Conservation (phyloP, 2,888 invertebrate species). For the Arrhopalites spinosus region DNA sequence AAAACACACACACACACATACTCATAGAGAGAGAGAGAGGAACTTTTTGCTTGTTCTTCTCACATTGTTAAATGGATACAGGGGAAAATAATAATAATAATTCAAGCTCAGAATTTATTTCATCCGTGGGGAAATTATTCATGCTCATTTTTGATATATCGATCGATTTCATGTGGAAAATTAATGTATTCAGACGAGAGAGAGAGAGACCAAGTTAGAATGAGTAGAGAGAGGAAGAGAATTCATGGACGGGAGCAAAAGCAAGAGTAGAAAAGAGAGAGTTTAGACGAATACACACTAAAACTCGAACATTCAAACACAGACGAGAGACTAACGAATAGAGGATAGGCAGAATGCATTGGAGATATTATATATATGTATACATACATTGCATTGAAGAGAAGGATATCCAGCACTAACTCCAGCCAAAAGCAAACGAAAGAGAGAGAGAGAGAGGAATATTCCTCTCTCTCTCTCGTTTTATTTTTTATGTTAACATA, state of each 20-base stretch:
- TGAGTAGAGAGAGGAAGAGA: slow-evolving; percentile 9
- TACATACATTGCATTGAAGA: neutral
- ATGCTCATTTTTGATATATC: slow-evolving; percentile 48
- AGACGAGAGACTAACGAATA: neutral
- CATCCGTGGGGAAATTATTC: slow-evolving; percentile 48
- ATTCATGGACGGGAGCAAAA: slow-evolving; percentile 8
- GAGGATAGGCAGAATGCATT: neutral
- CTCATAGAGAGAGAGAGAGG: no score
- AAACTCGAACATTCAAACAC: no score
- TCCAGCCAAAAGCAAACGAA: slow-evolving; percentile 8
- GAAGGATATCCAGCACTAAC: slow-evolving; percentile 5
- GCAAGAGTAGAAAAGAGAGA: neutral
- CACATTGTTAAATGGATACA: slow-evolving; percentile 8
- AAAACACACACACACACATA: neutral
- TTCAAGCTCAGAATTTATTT: slow-evolving; percentile 44
- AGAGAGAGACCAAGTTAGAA: slow-evolving; percentile 17
- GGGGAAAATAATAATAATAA: slow-evolving; percentile 38
- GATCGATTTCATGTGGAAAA: slow-evolving; percentile 45
- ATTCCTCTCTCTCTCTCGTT: no score
- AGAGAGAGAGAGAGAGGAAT: slow-evolving; percentile 42
- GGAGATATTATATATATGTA: neutral
- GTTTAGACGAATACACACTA: no score
- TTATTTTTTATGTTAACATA: slow-evolving; percentile 56
- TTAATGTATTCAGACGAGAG: slow-evolving; percentile 38
- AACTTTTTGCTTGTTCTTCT: neutral